Base-by-base conservation (phyloP, 2,113 vertebrate genomes). In the Paraplagusia blochii region DNA sequence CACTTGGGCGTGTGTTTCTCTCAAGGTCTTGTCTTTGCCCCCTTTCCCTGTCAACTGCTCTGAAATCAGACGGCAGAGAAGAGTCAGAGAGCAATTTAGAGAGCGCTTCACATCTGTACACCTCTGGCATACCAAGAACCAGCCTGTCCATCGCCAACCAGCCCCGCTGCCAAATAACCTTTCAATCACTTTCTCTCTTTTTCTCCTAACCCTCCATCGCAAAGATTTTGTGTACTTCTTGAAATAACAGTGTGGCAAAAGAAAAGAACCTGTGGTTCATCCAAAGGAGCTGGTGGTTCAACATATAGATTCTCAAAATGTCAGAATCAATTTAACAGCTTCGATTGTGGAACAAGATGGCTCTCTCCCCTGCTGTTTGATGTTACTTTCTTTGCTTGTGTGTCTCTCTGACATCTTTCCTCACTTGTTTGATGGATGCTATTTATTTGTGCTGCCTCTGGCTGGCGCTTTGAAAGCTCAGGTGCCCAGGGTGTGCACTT, bases 301-400 rank as follows among this genome's bases (percentile, higher is more conserved):
- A 42, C 16, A 39, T 45, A 62, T 40, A 35, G 38, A 15, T 56
- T 58, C 52, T 53, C 33, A 50, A 74, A 60, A 83, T 80, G 88
- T 82, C 84, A 76, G 53, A 86, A 79, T 81, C 55, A 69, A 83
- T 85, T 82, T 74, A 72, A 77, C 68, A 74, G 60, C 72, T 71
- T 60, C 64, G 55, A 60, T 33, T 63, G 59, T 29, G 40, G 64
- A 39, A 72, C 46, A 72, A 65, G 72, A 79, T 70, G 53, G 44
- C 53, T 46, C 63, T 46, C 63, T 66, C 62, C 73, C 60, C 57
- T 60, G 51, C 66, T 6, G 52, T 85, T 74, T 71, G 69, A 76
- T 74, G 70, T 69, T 29, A 29, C 22, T 29, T 68, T 48, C 72
- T 72, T 50, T 46, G 53, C 74, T 69, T 78, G 58, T 78, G 58